A percentile compares a stretch with the other conserved stretches of the same genome.
These are phyloP conservation scores for Phyllotis vaccarum DNA, from an alignment of 2,797 vertebrate genomes.

Conservation along the genomic window DNA sequence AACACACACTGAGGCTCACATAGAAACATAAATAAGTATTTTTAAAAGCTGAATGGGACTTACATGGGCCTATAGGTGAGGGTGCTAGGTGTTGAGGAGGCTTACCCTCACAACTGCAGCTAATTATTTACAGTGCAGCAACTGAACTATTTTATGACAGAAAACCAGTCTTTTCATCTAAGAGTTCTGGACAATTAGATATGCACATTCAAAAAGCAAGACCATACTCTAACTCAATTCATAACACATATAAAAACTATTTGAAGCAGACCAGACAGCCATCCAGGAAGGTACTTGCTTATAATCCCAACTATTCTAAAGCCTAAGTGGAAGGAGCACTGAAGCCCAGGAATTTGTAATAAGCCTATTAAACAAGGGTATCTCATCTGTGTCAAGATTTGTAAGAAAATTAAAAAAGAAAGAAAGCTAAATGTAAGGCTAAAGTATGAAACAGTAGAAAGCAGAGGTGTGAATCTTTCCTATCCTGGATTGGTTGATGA, in stretches of 20 bases:
- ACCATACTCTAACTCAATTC: background rate
- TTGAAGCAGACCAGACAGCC: background rate
- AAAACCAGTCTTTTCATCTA: background rate
- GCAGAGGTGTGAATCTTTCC: background rate
- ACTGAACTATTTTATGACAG: background rate
- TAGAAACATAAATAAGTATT: background rate
- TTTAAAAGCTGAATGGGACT: background rate
- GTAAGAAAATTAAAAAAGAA: background rate
- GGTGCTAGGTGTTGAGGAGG: background rate
- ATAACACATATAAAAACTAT: background rate
- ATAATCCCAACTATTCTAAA: background rate
- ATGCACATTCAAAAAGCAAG: background rate
- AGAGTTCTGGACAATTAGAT: background rate
- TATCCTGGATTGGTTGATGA: background rate
- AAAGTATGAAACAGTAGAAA: background rate
- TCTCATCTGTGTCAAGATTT: background rate
- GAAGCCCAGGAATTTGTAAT: background rate
- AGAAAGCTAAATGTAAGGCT: background rate
- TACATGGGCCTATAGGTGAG: background rate
- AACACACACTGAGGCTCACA: background rate
- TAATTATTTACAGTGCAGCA: background rate
- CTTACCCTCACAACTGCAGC: background rate
- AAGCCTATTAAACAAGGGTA: background rate
- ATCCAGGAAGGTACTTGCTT: no score
- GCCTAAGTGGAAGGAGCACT: background rate